Base-by-base conservation (phyloP, 2,113 vertebrate genomes). In the Scytalopus superciliaris region DNA sequence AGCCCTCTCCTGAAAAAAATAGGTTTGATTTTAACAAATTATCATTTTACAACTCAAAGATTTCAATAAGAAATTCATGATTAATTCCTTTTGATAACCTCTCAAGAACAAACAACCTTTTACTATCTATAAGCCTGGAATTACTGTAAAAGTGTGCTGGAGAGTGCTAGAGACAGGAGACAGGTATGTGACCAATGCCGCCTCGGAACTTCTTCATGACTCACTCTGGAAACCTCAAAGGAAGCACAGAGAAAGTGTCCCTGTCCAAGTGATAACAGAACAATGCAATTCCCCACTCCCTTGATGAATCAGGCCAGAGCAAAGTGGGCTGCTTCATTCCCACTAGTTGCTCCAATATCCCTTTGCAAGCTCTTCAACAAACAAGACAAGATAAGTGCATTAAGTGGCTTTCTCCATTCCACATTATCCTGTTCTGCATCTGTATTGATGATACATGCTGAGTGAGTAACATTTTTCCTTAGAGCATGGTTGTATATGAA, bases 121-220 rank as follows among this genome's bases (percentile, higher is more conserved):
- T 47, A 39, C 59, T 55, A 8, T 40, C 35, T 52, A 14, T 24
- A n/a, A 94, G 47, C 39, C 50, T 68, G 28, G 40, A 81, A 87
- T 67, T 62, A 45, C 64, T 82, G 28, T 49, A 57, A 28, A 68
- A 88, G 66, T 35, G 39, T 33, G 14, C 53, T 83, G 67, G 82
- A 94, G 90, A 63, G 81, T 87, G 53, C 81, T 94, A 64, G 84
- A 92, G 60, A 56, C 78, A 95, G 67, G 72, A 91, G 78, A 69
- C 68, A 93, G 77, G 84, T 84, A 64, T 45, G 84, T 57, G 33
- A 91, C 94, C 55, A n/a, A 42, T 80, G 59, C 40, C 93, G 91
- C 77, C 94, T 89, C 84, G 62, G 57, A 56, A 23, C 69, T 92
- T 91, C 74, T 78, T 44, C 80, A 2, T 33, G 44, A 15, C 39